Evolutionary conservation across 1,140 invertebrate genomes (phyloP).

Genomic region (Bilobella aurantiaca): DNA sequence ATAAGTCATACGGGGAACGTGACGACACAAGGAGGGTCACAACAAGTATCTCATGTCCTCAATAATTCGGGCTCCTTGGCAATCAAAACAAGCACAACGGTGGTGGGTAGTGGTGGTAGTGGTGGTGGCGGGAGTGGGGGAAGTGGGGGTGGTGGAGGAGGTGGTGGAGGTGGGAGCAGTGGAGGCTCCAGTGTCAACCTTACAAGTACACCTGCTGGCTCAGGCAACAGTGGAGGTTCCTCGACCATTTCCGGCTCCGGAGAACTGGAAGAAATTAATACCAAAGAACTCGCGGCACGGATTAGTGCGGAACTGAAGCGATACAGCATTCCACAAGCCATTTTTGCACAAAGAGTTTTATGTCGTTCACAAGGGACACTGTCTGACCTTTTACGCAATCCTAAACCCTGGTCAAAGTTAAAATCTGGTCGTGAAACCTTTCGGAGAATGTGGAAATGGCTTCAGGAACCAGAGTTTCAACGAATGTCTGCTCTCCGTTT

Average conservation of each 20-base stretch:
- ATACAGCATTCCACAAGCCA: conserved; percentile 98
- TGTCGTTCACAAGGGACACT: conserved; percentile 97
- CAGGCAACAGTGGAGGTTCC: conserved; percentile 23
- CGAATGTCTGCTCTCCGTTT: conserved; percentile 96
- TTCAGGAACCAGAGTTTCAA: conserved; percentile 98
- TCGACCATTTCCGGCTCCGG: conserved; percentile 33
- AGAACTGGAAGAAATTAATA: conserved; percentile 95
- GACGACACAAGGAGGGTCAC: too few relatives aligned
- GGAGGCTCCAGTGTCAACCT: too few relatives aligned
- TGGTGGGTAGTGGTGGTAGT: too few relatives aligned
- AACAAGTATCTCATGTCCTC: too few relatives aligned
- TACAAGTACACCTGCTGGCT: conserved; percentile 22
- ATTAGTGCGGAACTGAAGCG: conserved; percentile 97
- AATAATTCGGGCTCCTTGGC: too few relatives aligned
- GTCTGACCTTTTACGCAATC: conserved; percentile 91
- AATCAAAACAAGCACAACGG: too few relatives aligned
- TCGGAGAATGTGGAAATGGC: conserved; percentile 98
- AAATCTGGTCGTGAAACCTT: conserved; percentile 99
- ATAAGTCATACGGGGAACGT: conserved; percentile 34
- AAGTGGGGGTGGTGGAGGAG: conserved; percentile 12
- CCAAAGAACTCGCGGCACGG: conserved; percentile 94
- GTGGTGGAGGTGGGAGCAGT: conserved; percentile 13
- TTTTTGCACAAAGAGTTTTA: conserved; percentile 95
- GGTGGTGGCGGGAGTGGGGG: too few relatives aligned
- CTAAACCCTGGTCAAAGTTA: conserved; percentile 99